Base-by-base conservation (phyloP, 92 coral and sea anemone genomes). In the Phymanthus crucifer region DNA sequence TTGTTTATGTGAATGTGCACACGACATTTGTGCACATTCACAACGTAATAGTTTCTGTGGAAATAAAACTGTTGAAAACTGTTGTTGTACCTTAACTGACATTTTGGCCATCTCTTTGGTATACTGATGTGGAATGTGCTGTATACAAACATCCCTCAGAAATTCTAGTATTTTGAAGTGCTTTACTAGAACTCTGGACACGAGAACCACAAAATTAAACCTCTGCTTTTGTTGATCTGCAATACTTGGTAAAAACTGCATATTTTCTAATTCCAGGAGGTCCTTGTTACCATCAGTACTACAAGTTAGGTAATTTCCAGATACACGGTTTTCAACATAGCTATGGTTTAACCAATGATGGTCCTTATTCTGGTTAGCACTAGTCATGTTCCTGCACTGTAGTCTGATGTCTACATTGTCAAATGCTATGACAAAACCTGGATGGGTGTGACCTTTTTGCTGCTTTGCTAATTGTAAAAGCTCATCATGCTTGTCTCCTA, bases 111-210 rank as follows among this genome's bases (percentile, higher is more conserved):
- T 54, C 66, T 77, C 81, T 32, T 77, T 31, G 45, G 32, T 57
- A 54, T 77, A 52, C 45, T 54, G 71, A 52, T 77, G 81, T 77
- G 81, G 81, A 6, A 77, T 77, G 32, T 77, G 72, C 27, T 57
- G 81, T n/a, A 32, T 56, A 16, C 32, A 73, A 27, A 77, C 73
- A 31, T 77, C 81, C 58, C 32, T 1, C 33, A 48, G 21, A 48
- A 18, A 18, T 12, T 18, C 21, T 48, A 48, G 21, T 11, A 18
- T 18, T 48, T 48, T 48, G 21, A 48, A 48, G 0, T 48, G 21
- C 21, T 48, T 18, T 6, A 48, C 56, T 2, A 48, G 21, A 18
- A 48, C 21, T 6, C 56, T 6, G 3, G 56, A 48, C 21, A 48
- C 56, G 16, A 48, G 56, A 13, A 48, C 56, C 17, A 48, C 21